Evolutionary conservation across 1,140 invertebrate genomes (phyloP).

Genomic region (Copidosoma floridanum): DNA sequence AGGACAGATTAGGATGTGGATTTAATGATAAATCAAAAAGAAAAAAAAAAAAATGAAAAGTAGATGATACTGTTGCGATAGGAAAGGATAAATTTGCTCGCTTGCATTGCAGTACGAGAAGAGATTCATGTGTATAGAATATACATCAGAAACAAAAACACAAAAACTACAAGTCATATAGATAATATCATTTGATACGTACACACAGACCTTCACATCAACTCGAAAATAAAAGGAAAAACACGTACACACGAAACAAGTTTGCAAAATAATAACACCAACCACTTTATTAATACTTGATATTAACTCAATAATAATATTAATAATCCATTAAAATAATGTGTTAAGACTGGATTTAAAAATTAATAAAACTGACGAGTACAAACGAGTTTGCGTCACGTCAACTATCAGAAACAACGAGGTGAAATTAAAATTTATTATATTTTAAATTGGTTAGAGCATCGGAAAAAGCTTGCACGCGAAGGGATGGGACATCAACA

Average conservation of each 20-base stretch:
- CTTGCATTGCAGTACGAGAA: background rate
- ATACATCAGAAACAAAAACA: background rate
- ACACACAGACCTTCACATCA: constrained; percentile 3
- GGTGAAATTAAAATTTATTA: too few relatives aligned
- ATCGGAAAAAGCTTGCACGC: too few relatives aligned
- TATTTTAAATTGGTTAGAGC: too few relatives aligned
- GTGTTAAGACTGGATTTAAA: too few relatives aligned
- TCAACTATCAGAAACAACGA: too few relatives aligned
- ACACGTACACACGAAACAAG: constrained; percentile 16
- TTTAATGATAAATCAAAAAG: background rate
- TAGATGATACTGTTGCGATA: background rate
- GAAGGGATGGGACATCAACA: constrained; percentile 16
- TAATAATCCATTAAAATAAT: background rate
- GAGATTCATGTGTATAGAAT: too few relatives aligned
- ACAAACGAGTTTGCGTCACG: too few relatives aligned
- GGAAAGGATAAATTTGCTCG: background rate
- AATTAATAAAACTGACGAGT: too few relatives aligned
- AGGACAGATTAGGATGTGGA: background rate
- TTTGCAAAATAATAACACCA: background rate
- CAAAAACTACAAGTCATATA: constrained; percentile 21
- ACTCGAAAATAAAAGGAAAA: constrained; percentile 3
- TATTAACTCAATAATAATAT: background rate
- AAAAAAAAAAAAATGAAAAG: background rate
- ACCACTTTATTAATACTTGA: too few relatives aligned
- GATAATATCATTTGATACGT: constrained; percentile 19